Evolutionary conservation across 92 coral and sea anemone species (phyloP).

Genomic region (Porites evermanni): DNA sequence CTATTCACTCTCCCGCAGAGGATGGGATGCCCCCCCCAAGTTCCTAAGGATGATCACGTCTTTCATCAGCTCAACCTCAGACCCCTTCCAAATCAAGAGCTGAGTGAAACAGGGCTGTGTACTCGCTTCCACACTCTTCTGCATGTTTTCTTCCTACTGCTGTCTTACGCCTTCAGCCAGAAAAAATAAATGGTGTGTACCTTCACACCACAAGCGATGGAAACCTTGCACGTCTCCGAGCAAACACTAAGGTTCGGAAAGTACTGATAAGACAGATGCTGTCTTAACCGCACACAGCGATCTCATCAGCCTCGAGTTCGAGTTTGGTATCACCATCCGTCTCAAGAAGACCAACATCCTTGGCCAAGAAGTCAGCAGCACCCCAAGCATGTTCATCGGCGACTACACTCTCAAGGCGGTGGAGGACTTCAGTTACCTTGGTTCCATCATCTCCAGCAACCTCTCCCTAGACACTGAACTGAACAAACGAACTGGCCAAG

Average conservation of each 20-base stretch:
- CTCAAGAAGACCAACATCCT: slow-evolving; percentile 27
- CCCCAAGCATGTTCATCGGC: slow-evolving; percentile 3
- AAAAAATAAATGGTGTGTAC: not conserved
- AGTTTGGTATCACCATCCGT: slow-evolving; percentile 44
- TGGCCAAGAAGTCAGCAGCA: slow-evolving; percentile 15
- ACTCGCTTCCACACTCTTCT: slow-evolving; percentile 6
- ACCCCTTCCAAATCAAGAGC: slow-evolving; percentile 28
- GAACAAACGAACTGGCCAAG: slow-evolving; percentile 26
- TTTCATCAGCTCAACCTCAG: slow-evolving; percentile 11
- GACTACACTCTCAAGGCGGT: slow-evolving; percentile 13
- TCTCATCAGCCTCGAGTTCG: slow-evolving; percentile 1
- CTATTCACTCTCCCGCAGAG: not conserved
- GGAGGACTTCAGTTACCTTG: slow-evolving; percentile 6
- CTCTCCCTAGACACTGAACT: slow-evolving; percentile 23
- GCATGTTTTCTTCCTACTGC: slow-evolving; percentile 1
- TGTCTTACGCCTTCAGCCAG: slow-evolving; percentile 15
- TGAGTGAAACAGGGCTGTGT: slow-evolving; percentile 59
- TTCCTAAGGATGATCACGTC: slow-evolving; percentile 8
- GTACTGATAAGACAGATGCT: not conserved
- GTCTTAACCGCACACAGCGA: not conserved
- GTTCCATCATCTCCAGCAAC: slow-evolving; percentile 3
- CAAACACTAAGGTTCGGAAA: not conserved
- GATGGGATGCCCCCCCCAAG: slow-evolving; percentile 41
- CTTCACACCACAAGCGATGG: not conserved
- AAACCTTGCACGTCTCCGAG: not conserved